Base-by-base conservation (phyloP, 2,113 vertebrate species). In the Marmota monax region DNA sequence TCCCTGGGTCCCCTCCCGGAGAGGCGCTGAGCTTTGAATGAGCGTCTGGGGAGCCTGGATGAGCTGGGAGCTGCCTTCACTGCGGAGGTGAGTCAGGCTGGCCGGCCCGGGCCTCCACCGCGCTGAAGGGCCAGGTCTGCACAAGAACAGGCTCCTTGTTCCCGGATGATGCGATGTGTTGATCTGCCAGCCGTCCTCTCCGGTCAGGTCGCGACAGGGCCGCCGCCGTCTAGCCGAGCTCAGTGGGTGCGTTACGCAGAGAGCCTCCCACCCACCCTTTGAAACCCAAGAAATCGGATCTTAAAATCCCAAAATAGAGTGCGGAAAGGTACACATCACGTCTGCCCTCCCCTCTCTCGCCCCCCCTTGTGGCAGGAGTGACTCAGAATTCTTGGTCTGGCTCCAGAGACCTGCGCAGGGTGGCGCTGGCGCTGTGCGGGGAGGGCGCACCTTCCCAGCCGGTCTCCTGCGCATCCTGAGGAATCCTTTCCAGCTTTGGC, bases 251-350 rank as follows among this genome's bases (percentile, higher is more conserved):
- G 61, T 63, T 96, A 77, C 95, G 98, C 92, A 94, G 96, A 97
- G 97, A 90, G 88, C 80, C 95, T 96, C 96, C 87, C 95, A 85
- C 90, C 94, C 98, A 92, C 92, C 96, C 97, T 98, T 98, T 98
- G 96, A 98, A 98, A 97, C 42, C 93, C 98, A 98, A 98, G 98
- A 98, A 99, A 98, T 97, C 98, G 98, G 98, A 98, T 98, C 98
- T 98, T 98, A 98, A 98, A 99, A 98, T 98, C 98, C 98, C 97
- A 98, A 99, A 99, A 99, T 99, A 99, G 98, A 90, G 95, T 92
- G 94, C 98, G 97, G 98, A 99, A 98, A 98, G 98, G 98, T 98
- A 98, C 98, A 98, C 99, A 98, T 98, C 98, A 98, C 97, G 98
- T 98, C 99, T 99, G 98, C 98, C 98, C 98, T 96, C 96, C 98